phyloP scores from a whole-genome alignment of 2,113 vertebrate species.

The Oryzias celebensis region DNA sequence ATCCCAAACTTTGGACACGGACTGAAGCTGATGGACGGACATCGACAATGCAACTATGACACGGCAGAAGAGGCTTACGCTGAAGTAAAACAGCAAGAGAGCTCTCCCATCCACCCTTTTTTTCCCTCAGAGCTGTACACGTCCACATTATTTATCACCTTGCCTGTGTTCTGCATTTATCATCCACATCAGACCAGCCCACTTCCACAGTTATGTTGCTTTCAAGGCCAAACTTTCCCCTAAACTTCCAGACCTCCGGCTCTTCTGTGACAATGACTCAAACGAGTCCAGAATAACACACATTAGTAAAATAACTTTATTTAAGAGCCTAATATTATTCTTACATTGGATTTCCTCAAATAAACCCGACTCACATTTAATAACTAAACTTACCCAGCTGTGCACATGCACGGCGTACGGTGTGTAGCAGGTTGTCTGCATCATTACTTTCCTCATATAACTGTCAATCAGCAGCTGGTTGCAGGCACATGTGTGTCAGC shows the following conservation, averaged over 20 bases:
- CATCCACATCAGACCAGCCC: conserved; percentile 31
- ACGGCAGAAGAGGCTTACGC: conserved; percentile 13
- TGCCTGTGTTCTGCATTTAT: conserved; percentile 37
- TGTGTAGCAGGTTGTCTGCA: conserved; percentile 9
- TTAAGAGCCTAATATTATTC: background rate
- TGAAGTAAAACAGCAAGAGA: conserved; percentile 50
- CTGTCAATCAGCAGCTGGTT: conserved; percentile 53
- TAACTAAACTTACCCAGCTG: background rate
- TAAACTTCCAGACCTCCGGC: conserved; percentile 9
- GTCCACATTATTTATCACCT: conserved; percentile 39
- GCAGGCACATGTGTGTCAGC: conserved; percentile 33
- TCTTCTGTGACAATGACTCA: conserved; percentile 18
- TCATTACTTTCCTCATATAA: conserved; percentile 9
- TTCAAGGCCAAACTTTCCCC: conserved; percentile 25
- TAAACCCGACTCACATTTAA: conserved; percentile 1
- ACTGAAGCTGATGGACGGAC: conserved; percentile 12
- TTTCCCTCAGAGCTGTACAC: conserved; percentile 46
- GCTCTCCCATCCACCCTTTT: conserved; percentile 14
- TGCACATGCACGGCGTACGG: background rate
- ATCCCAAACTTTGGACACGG: conserved; percentile 15
- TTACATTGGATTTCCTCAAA: background rate
- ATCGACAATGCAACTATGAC: conserved; percentile 13
- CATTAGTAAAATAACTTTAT: conserved; percentile 28
- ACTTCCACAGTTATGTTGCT: conserved; percentile 48
- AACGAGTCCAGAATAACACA: conserved; percentile 12